phyloP scores from a whole-genome alignment of 1,140 invertebrate genomes.

The Solenopsis fugax region DNA sequence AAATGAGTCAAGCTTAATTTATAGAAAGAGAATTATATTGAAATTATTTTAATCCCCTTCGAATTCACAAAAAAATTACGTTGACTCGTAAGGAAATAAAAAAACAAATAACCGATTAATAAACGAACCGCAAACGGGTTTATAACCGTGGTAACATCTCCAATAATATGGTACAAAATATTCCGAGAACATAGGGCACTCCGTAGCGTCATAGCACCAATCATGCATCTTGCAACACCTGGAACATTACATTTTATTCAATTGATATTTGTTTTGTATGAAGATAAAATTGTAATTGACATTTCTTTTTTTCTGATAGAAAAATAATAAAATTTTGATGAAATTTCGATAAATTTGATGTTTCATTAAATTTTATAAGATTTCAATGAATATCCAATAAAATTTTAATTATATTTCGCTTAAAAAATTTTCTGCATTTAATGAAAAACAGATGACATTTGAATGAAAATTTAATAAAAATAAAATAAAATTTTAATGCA shows the following conservation, averaged over 20 bases:
- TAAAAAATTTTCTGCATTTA: no score
- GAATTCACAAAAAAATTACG: neutral
- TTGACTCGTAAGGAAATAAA: constrained; percentile 21
- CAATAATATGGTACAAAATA: constrained; percentile 96
- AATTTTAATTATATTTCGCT: no score
- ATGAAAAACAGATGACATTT: no score
- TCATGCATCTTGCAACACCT: constrained; percentile 93
- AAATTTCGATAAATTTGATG: no score
- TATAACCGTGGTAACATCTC: constrained; percentile 91
- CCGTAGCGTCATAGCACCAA: constrained; percentile 91
- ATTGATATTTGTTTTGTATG: neutral
- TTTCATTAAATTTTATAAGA: no score
- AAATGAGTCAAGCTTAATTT: neutral
- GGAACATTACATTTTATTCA: constrained; percentile 42
- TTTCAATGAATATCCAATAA: no score
- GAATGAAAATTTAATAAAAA: no score
- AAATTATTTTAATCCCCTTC: neutral
- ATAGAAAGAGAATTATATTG: neutral
- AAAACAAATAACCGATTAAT: constrained; percentile 14
- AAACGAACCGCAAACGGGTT: constrained; percentile 91
- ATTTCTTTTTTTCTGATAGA: neutral
- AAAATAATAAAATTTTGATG: no score
- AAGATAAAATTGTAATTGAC: neutral
- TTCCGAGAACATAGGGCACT: constrained; percentile 92
- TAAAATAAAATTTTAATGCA: no score